phyloP scores from a whole-genome alignment of 2,888 invertebrate species.

The Amaurobius ferox region DNA sequence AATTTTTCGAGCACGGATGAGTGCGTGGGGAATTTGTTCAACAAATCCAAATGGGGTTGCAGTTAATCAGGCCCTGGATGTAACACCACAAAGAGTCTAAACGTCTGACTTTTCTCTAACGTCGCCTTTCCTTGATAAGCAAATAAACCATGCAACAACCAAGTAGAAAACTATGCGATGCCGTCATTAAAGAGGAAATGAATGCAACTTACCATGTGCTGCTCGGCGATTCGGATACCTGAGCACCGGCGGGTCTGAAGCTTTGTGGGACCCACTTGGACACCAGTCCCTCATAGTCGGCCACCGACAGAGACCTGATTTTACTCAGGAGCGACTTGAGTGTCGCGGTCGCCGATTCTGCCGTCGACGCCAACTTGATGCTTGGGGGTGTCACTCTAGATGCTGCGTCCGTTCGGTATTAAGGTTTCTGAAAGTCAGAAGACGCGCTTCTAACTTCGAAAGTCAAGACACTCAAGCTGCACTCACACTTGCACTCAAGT shows the following conservation, averaged over 20 bases:
- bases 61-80: too few species aligned
- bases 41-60: too few species aligned
- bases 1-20: too few species aligned
- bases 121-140: too few species aligned
- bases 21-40: too few species aligned
- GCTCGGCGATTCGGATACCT: conserved; percentile 51
- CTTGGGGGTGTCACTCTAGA: too few species aligned
- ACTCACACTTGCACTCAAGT: too few species aligned
- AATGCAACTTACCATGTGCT: conserved; percentile 49
- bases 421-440: background rate
- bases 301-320: conserved; percentile 50
- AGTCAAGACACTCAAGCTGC: background rate
- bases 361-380: conserved; percentile 46
- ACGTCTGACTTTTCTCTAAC: too few species aligned
- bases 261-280: conserved; percentile 49
- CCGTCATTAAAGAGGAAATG: too few species aligned
- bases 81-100: too few species aligned
- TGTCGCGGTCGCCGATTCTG: conserved; percentile 58
- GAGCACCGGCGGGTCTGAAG: conserved; percentile 32
- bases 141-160: too few species aligned
- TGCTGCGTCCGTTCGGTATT: background rate
- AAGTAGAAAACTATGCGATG: too few species aligned
- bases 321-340: conserved; percentile 56
- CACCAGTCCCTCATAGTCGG: conserved; percentile 62
- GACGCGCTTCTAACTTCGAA: background rate